Conservation (phyloP, 2,888 invertebrate species). For the Mesorhabditis sp. region DNA sequence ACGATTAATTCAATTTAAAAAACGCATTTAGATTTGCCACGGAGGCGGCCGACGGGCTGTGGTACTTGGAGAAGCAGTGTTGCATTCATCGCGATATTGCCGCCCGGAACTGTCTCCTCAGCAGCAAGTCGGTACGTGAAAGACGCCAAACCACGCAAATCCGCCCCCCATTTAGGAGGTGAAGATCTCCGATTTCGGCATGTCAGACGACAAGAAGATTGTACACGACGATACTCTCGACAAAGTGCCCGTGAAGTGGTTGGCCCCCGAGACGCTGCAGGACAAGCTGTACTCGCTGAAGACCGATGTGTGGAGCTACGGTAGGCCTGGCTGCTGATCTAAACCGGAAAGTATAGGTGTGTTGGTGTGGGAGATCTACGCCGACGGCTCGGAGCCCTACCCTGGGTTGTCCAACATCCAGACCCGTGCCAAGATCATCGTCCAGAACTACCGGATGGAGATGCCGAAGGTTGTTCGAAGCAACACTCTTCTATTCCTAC, state of each 20-base stretch:
- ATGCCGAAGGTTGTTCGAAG: conserved; percentile 37
- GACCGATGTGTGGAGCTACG: conserved; percentile 44
- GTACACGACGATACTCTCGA: conserved; percentile 49
- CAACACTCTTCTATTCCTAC: conserved; percentile 2
- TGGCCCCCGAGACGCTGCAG: conserved; percentile 50
- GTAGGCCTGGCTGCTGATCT: too few species aligned
- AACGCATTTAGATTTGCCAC: conserved; percentile 31
- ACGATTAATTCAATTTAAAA: too few species aligned
- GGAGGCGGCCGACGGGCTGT: conserved; percentile 73
- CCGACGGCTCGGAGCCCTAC: conserved; percentile 49
- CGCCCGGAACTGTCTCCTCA: conserved; percentile 74
- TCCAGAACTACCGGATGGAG: conserved; percentile 47
- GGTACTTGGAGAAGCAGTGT: conserved; percentile 75
- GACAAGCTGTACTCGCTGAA: conserved; percentile 46
- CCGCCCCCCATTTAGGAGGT: conserved; percentile 30
- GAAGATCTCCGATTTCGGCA: conserved; percentile 59
- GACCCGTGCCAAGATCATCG: conserved; percentile 49
- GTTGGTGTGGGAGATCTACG: conserved; percentile 49
- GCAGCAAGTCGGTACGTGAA: conserved; percentile 22
- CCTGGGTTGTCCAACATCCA: conserved; percentile 45
- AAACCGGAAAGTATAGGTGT: conserved; percentile 13
- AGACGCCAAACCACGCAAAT: too few species aligned
- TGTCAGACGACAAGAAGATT: conserved; percentile 43
- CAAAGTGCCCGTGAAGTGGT: conserved; percentile 53
- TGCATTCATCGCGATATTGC: conserved; percentile 83